These are phyloP conservation scores for Pimephales promelas DNA, from an alignment of 2,113 vertebrate species.

Conservation along the genomic window DNA sequence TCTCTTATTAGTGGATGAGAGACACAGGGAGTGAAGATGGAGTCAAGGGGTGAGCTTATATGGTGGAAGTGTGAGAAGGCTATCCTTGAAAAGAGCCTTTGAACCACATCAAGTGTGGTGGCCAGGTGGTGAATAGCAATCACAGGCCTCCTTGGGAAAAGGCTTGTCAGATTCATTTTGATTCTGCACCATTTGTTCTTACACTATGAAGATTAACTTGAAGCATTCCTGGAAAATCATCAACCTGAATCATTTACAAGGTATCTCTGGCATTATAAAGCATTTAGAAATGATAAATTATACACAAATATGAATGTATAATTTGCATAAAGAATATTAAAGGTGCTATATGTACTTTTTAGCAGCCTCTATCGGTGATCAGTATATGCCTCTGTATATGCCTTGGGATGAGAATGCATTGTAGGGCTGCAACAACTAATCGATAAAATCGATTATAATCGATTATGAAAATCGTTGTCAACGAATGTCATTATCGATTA, in stretches of 20 bases:
- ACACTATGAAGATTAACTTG: neutral
- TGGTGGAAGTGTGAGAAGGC: neutral
- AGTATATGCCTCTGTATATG: too few species aligned
- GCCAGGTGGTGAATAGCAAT: slow-evolving; percentile 10
- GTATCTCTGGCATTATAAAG: neutral
- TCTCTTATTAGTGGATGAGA: slow-evolving; percentile 49
- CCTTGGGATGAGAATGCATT: too few species aligned
- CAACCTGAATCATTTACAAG: neutral
- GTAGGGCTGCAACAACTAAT: too few species aligned
- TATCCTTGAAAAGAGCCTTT: neutral
- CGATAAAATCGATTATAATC: too few species aligned
- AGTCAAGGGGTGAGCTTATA: slow-evolving; percentile 21
- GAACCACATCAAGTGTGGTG: neutral
- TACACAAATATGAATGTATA: too few species aligned
- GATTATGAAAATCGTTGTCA: too few species aligned
- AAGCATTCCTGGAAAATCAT: neutral
- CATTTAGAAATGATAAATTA: too few species aligned
- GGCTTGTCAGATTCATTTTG: slow-evolving; percentile 9
- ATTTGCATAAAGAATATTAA: too few species aligned
- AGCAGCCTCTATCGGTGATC: too few species aligned
- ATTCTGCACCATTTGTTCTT: slow-evolving; percentile 20
- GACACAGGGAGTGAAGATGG: slow-evolving; percentile 17
- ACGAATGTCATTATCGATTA: too few species aligned
- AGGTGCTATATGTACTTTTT: too few species aligned
- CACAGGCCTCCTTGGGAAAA: neutral